Evolutionary conservation across 2,888 invertebrate genomes (phyloP).

Genomic region (Nesidiocoris tenuis): DNA sequence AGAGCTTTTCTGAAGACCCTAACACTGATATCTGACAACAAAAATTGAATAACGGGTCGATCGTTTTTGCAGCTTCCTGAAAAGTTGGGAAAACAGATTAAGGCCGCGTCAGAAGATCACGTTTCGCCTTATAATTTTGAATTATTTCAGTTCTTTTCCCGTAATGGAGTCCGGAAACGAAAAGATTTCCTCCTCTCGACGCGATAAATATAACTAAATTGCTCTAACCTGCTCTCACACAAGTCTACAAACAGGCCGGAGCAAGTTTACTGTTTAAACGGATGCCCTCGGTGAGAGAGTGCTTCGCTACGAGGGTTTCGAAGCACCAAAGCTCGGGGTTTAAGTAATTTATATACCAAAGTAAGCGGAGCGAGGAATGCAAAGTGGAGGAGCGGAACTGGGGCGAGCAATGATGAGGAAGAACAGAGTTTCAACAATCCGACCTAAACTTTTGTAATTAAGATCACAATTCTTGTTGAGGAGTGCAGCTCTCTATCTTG

Average conservation of each 20-base stretch:
- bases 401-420: not conserved
- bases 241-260: not conserved
- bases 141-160: too few relatives aligned
- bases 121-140: too few relatives aligned
- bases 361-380: not conserved
- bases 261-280: not conserved
- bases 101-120: too few relatives aligned
- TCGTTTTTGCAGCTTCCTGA: too few relatives aligned
- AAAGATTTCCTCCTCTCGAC: not conserved
- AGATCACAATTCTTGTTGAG: constrained; percentile 5
- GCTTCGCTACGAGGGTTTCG: not conserved
- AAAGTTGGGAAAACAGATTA: too few relatives aligned
- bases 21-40: too few relatives aligned
- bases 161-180: too few relatives aligned
- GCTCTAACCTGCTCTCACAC: not conserved
- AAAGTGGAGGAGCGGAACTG: not conserved
- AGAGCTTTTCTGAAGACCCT: too few relatives aligned
- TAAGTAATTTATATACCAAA: constrained; percentile 28
- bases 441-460: constrained; percentile 26
- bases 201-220: not conserved
- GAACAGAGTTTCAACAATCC: constrained; percentile 17
- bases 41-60: too few relatives aligned
- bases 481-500: not conserved
- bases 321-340: constrained; percentile 19
- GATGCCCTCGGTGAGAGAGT: not conserved